Evolutionary conservation across 2,113 vertebrate genomes (phyloP).

Genomic region (Peucedramus taeniatus): DNA sequence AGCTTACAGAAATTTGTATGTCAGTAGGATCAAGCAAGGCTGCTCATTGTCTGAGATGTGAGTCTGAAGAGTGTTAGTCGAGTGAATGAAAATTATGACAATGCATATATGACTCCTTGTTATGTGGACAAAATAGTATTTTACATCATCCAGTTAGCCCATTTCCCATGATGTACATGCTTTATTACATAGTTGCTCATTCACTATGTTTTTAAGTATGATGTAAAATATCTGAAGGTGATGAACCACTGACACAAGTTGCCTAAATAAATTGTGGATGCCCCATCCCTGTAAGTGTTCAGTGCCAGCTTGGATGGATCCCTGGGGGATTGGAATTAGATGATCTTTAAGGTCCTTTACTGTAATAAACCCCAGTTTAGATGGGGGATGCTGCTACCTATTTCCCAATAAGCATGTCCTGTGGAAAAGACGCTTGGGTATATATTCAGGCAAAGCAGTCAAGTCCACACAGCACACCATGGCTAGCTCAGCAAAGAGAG

Average conservation of each 20-base stretch:
- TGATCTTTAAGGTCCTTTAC: not conserved
- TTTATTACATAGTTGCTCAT: not conserved
- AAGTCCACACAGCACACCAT: too few species aligned
- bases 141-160: not conserved
- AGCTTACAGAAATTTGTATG: not conserved
- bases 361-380: too few species aligned
- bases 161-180: not conserved
- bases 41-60: not conserved
- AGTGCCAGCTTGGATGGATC: not conserved
- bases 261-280: not conserved
- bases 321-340: not conserved
- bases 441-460: too few species aligned
- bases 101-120: not conserved
- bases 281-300: not conserved
- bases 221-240: not conserved
- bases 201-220: not conserved
- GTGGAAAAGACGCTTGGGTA: too few species aligned
- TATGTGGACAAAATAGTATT: not conserved
- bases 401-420: too few species aligned
- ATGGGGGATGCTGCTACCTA: too few species aligned
- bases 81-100: not conserved
- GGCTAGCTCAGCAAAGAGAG: too few species aligned
- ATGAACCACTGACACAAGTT: not conserved
- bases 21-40: not conserved
- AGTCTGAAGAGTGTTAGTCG: not conserved